phyloP scores from a whole-genome alignment of 2,888 invertebrate genomes.

The Selenia dentaria region DNA sequence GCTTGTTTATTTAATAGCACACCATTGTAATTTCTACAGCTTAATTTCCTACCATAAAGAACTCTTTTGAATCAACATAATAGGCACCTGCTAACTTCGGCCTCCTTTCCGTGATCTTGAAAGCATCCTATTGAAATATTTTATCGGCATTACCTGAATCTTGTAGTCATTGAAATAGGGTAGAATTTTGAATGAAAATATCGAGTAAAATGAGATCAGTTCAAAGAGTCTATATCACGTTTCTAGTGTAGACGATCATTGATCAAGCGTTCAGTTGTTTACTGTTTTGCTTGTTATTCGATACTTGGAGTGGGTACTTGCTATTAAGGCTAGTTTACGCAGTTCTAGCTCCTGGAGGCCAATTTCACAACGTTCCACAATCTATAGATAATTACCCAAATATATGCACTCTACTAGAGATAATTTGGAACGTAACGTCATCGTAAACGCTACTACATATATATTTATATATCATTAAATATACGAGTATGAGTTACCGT shows the following conservation, averaged over 20 bases:
- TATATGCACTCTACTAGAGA: too few species aligned
- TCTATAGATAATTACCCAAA: too few species aligned
- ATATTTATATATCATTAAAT: too few species aligned
- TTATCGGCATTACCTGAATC: background rate
- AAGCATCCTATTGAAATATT: conserved; percentile 8
- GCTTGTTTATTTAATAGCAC: conserved; percentile 15
- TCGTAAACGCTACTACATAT: too few species aligned
- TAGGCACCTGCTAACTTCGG: conserved; percentile 27
- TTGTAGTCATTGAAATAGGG: conserved; percentile 10
- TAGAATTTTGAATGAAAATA: conserved; percentile 7
- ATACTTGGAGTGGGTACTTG: too few species aligned
- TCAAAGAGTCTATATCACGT: conserved; percentile 23
- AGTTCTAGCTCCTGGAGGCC: too few species aligned
- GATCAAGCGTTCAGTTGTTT: conserved; percentile 28
- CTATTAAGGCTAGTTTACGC: too few species aligned
- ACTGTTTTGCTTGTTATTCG: conserved; percentile 22
- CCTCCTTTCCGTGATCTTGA: conserved; percentile 32
- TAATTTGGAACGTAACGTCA: too few species aligned
- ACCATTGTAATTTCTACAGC: conserved; percentile 11
- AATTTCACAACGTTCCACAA: too few species aligned
- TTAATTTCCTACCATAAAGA: conserved; percentile 20
- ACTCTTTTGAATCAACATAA: conserved; percentile 19
- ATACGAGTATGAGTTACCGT: too few species aligned
- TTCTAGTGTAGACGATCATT: conserved; percentile 21
- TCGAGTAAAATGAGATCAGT: conserved; percentile 16